These are phyloP conservation scores for Nymphalis polychloros DNA, from an alignment of 2,888 invertebrate genomes.

Conservation along the genomic window DNA sequence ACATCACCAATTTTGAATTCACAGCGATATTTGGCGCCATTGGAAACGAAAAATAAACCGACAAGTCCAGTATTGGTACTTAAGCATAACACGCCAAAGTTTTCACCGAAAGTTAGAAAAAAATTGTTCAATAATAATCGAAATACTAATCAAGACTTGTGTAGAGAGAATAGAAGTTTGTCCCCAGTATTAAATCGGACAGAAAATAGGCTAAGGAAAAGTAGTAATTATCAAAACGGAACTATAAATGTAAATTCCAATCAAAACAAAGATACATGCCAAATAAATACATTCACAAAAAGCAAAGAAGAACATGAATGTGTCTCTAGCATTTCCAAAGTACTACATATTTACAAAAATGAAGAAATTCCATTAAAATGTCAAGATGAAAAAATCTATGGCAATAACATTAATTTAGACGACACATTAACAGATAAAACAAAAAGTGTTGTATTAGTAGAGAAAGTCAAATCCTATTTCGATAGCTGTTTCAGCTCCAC, in stretches of 20 bases:
- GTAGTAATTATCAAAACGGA: background rate
- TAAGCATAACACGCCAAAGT: slow-evolving; percentile 49
- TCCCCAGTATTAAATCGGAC: slow-evolving; percentile 30
- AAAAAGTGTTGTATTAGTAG: slow-evolving; percentile 44
- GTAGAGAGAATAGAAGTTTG: slow-evolving; percentile 9
- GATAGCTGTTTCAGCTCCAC: slow-evolving; percentile 64
- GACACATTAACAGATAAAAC: slow-evolving; percentile 7
- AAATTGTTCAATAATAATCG: slow-evolving; percentile 47
- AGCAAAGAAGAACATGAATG: background rate
- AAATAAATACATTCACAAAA: background rate
- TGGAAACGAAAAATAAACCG: slow-evolving; percentile 9
- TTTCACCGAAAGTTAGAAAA: slow-evolving; percentile 52
- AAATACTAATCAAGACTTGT: slow-evolving; percentile 14
- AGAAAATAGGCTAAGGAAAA: background rate
- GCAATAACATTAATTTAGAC: slow-evolving; percentile 10
- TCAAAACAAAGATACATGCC: background rate
- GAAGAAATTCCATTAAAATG: background rate
- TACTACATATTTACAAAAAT: background rate
- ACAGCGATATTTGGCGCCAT: slow-evolving; percentile 31
- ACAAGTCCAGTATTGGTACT: slow-evolving; percentile 60
- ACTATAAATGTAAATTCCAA: background rate
- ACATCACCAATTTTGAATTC: slow-evolving; percentile 50
- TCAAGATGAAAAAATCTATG: background rate
- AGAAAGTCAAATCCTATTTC: slow-evolving; percentile 63
- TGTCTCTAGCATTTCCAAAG: background rate